Evolutionary conservation across 2,888 invertebrate species (phyloP).

Genomic region (Trachelus troglodyta): DNA sequence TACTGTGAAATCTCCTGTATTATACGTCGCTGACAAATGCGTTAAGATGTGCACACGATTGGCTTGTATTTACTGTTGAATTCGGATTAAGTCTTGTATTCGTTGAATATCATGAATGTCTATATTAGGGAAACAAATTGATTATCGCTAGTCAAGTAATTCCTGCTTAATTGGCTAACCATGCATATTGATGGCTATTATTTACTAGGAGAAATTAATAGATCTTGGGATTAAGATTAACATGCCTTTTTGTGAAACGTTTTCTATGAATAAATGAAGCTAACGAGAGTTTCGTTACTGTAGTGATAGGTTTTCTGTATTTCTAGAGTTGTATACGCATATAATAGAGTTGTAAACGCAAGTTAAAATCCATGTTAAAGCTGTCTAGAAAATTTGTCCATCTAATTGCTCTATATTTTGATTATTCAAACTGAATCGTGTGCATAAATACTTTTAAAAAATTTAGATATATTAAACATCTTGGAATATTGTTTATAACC

Average conservation of each 20-base stretch:
- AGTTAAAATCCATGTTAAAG: not conserved
- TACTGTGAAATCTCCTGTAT: not conserved
- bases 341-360: not conserved
- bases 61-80: not conserved
- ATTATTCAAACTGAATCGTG: not conserved
- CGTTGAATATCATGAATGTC: not conserved
- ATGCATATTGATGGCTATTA: not conserved
- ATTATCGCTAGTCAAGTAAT: not conserved
- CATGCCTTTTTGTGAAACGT: not conserved
- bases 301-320: too few species aligned
- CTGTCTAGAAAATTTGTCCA: not conserved
- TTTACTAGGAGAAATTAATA: not conserved
- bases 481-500: too few species aligned
- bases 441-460: too few species aligned
- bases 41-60: conserved; percentile 1
- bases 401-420: not conserved
- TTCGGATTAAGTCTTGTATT: not conserved
- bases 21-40: not conserved
- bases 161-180: not conserved
- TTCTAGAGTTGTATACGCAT: too few species aligned
- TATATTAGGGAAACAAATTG: not conserved
- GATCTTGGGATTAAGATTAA: not conserved
- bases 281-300: too few species aligned
- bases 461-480: too few species aligned
- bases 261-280: not conserved